These are phyloP conservation scores for Megaleporinus macrocephalus DNA, from an alignment of 2,113 vertebrate species.

Conservation along the genomic window DNA sequence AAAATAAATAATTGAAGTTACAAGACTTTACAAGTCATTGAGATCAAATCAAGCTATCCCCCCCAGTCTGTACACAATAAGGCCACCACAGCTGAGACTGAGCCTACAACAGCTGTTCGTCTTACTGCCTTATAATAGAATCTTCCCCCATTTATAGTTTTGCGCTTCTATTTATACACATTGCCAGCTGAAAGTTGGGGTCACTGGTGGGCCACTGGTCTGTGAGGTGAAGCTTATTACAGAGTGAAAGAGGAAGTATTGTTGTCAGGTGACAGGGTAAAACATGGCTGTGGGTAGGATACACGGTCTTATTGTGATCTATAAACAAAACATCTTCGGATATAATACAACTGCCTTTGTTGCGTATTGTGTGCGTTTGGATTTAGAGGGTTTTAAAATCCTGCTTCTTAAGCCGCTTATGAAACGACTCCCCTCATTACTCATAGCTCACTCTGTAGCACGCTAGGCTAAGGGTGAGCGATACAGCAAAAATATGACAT, in stretches of 20 bases:
- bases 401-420: not conserved
- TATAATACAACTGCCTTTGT: not conserved
- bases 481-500: too few relatives aligned
- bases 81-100: constrained; percentile 6
- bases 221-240: constrained; percentile 51
- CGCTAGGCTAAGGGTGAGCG: not conserved
- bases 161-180: constrained; percentile 17
- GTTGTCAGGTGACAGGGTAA: constrained; percentile 34
- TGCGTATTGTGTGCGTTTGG: not conserved
- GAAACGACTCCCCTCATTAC: constrained; percentile 16
- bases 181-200: constrained; percentile 32
- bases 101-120: constrained; percentile 17
- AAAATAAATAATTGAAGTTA: too few relatives aligned
- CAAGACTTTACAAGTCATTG: not conserved
- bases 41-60: not conserved
- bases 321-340: constrained; percentile 1
- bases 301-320: not conserved
- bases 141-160: constrained; percentile 13
- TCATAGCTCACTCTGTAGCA: not conserved
- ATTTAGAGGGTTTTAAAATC: constrained; percentile 34
- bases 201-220: constrained; percentile 28
- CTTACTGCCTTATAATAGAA: constrained; percentile 34
- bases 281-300: not conserved
- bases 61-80: constrained; percentile 5
- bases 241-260: constrained; percentile 32